These are phyloP conservation scores for Drosophila heteroneura DNA, from an alignment of 2,888 invertebrate genomes.

Conservation along the genomic window DNA sequence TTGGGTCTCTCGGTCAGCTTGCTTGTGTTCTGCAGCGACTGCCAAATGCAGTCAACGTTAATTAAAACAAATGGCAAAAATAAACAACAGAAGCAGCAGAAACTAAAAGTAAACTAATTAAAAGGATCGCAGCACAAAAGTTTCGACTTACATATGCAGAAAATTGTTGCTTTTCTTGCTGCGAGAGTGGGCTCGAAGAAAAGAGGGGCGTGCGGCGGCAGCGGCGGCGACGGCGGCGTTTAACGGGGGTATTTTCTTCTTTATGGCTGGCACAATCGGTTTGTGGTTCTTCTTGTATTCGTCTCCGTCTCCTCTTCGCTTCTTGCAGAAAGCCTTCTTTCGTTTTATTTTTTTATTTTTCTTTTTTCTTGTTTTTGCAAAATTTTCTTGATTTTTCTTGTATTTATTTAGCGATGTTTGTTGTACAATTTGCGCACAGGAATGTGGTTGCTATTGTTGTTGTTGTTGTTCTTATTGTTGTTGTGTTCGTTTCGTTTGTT, in stretches of 20 bases:
- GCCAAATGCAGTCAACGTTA: slow-evolving; percentile 61
- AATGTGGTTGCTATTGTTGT: slow-evolving; percentile 46
- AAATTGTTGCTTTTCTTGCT: slow-evolving; percentile 54
- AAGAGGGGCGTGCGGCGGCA: not conserved
- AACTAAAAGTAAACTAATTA: slow-evolving; percentile 71
- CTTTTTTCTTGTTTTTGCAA: slow-evolving; percentile 9
- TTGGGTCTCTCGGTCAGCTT: slow-evolving; percentile 9
- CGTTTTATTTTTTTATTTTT: slow-evolving; percentile 12
- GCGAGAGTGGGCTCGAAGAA: slow-evolving; percentile 8
- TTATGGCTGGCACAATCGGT: slow-evolving; percentile 15
- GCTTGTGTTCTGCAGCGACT: slow-evolving; percentile 42
- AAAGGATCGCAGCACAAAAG: slow-evolving; percentile 67
- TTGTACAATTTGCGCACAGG: slow-evolving; percentile 56
- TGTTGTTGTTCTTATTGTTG: slow-evolving; percentile 11
- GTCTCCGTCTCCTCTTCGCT: slow-evolving; percentile 13
- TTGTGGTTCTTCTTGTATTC: slow-evolving; percentile 2
- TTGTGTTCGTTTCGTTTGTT: slow-evolving; percentile 19
- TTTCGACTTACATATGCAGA: slow-evolving; percentile 75
- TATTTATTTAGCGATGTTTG: slow-evolving; percentile 50
- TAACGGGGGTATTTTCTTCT: slow-evolving; percentile 23
- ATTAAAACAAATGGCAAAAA: slow-evolving; percentile 73
- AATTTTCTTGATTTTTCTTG: slow-evolving; percentile 15
- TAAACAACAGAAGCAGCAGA: slow-evolving; percentile 62
- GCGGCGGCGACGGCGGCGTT: not conserved
- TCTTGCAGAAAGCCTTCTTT: slow-evolving; percentile 34